Percentiles rank a stretch among this genome's conserved stretches.
Evolutionary conservation across 2,888 invertebrate genomes (phyloP).

Genomic region (Taphrorychus bicolor): DNA sequence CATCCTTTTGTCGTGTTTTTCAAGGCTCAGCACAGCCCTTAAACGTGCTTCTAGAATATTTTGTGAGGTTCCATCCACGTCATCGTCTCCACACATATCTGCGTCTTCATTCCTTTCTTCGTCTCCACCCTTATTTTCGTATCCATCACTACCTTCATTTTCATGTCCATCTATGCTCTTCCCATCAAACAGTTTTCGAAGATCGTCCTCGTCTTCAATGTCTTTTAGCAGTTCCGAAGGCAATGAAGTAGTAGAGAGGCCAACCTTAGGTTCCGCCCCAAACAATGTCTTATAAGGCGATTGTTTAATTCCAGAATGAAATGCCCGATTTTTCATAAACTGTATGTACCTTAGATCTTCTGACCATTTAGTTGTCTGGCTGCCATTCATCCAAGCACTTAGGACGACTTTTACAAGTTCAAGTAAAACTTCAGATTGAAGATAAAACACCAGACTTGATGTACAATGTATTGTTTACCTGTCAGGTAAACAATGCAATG

Average conservation of each 20-base stretch:
- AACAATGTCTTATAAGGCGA: conserved; percentile 49
- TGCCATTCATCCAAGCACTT: conserved; percentile 37
- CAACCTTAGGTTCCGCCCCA: conserved; percentile 40
- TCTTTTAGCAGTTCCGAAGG: conserved; percentile 35
- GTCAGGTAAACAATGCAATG: too few species aligned
- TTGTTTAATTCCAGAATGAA: conserved; percentile 50
- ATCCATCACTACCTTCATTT: not conserved
- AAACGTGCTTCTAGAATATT: conserved; percentile 25
- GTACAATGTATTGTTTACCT: too few species aligned
- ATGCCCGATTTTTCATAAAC: conserved; percentile 48
- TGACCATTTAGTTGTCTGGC: conserved; percentile 12
- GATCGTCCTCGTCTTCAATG: conserved; percentile 34
- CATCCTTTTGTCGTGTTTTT: not conserved
- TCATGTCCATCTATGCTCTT: conserved; percentile 5
- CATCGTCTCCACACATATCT: not conserved
- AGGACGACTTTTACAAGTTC: too few species aligned
- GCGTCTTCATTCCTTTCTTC: conserved; percentile 14
- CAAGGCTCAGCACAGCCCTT: conserved; percentile 10
- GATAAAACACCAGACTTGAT: too few species aligned
- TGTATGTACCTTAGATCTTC: conserved; percentile 50
- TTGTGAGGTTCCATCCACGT: conserved; percentile 13
- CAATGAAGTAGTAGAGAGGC: conserved; percentile 32
- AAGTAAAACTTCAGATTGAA: too few species aligned
- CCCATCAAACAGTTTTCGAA: conserved; percentile 10
- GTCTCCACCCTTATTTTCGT: not conserved